Percentiles rank a stretch among this genome's conserved stretches.
phyloP scores from a whole-genome alignment of 2,797 vertebrate genomes.

The Gallirallus australis region DNA sequence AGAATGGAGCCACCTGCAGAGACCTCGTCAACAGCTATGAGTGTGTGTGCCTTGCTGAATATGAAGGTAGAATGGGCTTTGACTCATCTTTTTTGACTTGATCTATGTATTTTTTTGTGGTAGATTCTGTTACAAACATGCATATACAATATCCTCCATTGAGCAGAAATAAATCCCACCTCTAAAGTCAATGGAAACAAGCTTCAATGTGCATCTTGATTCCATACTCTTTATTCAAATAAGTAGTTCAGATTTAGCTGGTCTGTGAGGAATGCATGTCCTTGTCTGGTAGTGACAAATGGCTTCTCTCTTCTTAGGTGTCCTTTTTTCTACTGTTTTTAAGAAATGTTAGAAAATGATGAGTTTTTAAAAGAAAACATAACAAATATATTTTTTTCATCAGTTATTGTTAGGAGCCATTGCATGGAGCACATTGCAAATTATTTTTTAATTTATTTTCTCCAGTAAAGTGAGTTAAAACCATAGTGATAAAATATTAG shows the following conservation, averaged over 20 bases:
- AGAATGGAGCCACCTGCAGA: slow-evolving; percentile 93
- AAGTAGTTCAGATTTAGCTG: neutral
- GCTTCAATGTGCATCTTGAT: neutral
- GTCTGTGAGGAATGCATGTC: neutral
- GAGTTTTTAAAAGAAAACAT: neutral
- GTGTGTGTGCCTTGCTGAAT: slow-evolving; percentile 91
- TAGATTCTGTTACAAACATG: neutral
- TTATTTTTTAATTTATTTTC: neutral
- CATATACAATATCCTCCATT: neutral
- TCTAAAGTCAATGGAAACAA: neutral
- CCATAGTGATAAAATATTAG: neutral
- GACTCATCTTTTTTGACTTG: neutral
- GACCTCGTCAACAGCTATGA: slow-evolving; percentile 93
- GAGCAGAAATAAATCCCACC: neutral
- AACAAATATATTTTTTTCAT: neutral
- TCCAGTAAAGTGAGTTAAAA: neutral
- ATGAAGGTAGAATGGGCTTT: slow-evolving; percentile 84
- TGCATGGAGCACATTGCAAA: neutral
- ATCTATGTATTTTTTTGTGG: neutral
- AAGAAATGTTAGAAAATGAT: neutral
- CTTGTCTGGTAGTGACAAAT: neutral
- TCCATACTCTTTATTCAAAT: neutral
- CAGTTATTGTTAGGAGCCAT: neutral
- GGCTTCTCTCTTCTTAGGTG: neutral
- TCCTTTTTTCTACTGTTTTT: neutral